These are phyloP conservation scores for Timandra comae DNA, from an alignment of 2,888 invertebrate species.

Conservation along the genomic window DNA sequence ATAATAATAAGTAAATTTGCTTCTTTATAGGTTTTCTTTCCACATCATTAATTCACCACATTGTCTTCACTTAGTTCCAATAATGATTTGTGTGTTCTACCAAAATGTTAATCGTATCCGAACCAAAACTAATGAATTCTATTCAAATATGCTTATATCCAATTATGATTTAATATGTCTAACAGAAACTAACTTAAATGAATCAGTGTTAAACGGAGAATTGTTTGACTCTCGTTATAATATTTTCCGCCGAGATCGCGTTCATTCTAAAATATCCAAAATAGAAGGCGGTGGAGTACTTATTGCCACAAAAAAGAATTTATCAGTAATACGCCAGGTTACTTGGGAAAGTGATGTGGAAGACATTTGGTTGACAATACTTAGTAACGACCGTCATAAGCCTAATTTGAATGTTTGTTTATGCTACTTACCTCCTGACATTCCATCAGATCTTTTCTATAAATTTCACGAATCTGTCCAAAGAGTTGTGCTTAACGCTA, in stretches of 20 bases:
- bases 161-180: conserved; percentile 13
- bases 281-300: conserved; percentile 13
- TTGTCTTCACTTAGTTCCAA: too few species aligned
- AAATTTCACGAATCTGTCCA: conserved; percentile 3
- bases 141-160: conserved; percentile 4
- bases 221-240: conserved; percentile 8
- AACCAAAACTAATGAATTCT: conserved; percentile 2
- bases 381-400: too few species aligned
- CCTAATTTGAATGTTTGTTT: conserved; percentile 9
- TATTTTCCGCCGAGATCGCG: conserved; percentile 9
- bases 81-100: too few species aligned
- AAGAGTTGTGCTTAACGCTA: background rate
- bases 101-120: conserved; percentile 3
- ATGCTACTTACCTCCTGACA: conserved; percentile 13
- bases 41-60: too few species aligned
- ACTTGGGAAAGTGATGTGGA: conserved; percentile 14
- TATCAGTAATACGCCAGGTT: conserved; percentile 7
- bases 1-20: too few species aligned
- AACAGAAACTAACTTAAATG: conserved; percentile 10
- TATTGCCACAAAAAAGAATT: conserved; percentile 10
- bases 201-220: conserved; percentile 5
- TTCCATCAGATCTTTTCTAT: background rate
- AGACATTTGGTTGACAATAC: conserved; percentile 15
- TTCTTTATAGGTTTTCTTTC: too few species aligned
- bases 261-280: background rate